These are phyloP conservation scores for Syrrhaptes paradoxus DNA, from an alignment of 2,113 vertebrate genomes.

Conservation along the genomic window DNA sequence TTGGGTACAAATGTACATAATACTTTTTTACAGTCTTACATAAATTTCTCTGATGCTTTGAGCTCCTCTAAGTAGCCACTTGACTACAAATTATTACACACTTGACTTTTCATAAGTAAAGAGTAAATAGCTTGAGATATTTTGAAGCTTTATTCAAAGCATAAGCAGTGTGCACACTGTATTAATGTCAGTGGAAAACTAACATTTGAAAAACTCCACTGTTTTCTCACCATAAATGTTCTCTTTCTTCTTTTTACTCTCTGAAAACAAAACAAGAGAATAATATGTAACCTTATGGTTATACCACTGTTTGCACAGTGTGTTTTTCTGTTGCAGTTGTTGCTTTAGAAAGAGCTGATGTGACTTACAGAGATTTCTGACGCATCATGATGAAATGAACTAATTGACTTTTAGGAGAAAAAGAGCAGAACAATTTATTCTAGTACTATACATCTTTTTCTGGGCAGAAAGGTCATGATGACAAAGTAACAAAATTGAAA, in stretches of 20 bases:
- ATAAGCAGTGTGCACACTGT: neutral
- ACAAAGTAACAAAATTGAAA: conserved; percentile 36
- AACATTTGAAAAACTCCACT: neutral
- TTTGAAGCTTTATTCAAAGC: neutral
- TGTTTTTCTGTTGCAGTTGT: neutral
- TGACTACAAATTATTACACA: neutral
- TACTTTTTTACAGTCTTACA: neutral
- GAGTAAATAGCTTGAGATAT: neutral
- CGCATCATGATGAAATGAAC: neutral
- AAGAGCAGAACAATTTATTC: conserved; percentile 42
- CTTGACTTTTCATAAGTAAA: conserved; percentile 12
- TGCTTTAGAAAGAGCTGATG: conserved; percentile 36
- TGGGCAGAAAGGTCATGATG: conserved; percentile 35
- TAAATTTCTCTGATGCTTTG: neutral
- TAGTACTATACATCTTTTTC: conserved; percentile 12
- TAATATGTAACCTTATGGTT: neutral
- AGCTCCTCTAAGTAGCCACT: neutral
- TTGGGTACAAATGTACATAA: neutral
- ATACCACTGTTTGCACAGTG: neutral
- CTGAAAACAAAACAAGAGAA: neutral
- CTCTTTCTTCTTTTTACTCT: neutral
- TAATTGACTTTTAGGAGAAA: conserved; percentile 49
- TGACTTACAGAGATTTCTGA: conserved; percentile 40
- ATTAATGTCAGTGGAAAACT: neutral
- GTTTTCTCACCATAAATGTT: neutral